phyloP scores from a whole-genome alignment of 1,140 invertebrate species.

The Hycleus cichorii region DNA sequence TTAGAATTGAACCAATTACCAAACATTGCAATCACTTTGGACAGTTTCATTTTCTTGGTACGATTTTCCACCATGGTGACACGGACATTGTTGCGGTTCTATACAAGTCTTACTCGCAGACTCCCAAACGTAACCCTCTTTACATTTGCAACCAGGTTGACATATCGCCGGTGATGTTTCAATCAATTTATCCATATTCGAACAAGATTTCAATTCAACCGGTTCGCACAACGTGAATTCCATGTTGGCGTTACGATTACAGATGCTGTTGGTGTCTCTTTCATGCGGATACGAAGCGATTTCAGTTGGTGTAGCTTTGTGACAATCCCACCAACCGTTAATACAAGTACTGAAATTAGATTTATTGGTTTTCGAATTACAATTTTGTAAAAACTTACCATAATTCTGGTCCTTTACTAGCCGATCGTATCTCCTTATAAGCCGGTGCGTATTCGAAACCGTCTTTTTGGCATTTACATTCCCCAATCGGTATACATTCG shows the following conservation, averaged over 20 bases:
- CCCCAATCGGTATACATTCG: conserved; percentile 65
- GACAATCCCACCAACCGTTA: conserved; percentile 68
- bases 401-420: conserved; percentile 54
- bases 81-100: conserved; percentile 64
- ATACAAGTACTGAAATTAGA: conserved; percentile 55
- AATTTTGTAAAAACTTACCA: conserved; percentile 48
- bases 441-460: conserved; percentile 65
- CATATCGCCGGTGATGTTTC: conserved; percentile 41
- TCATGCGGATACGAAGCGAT: conserved; percentile 53
- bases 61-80: conserved; percentile 78
- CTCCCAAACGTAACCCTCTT: conserved; percentile 67
- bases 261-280: conserved; percentile 52
- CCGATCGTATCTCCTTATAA: conserved; percentile 62
- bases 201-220: conserved; percentile 67
- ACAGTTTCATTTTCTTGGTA: conserved; percentile 70
- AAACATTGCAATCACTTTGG: conserved; percentile 75
- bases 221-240: conserved; percentile 72
- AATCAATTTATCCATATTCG: conserved; percentile 62
- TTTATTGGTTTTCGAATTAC: no score
- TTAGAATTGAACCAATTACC: conserved; percentile 43
- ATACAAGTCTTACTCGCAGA: conserved; percentile 60
- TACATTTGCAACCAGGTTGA: conserved; percentile 69
- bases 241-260: conserved; percentile 52
- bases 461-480: conserved; percentile 70
- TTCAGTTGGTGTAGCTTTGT: conserved; percentile 54